Base-by-base conservation (phyloP, 2,888 invertebrate genomes). In the Coenonympha glycerion region DNA sequence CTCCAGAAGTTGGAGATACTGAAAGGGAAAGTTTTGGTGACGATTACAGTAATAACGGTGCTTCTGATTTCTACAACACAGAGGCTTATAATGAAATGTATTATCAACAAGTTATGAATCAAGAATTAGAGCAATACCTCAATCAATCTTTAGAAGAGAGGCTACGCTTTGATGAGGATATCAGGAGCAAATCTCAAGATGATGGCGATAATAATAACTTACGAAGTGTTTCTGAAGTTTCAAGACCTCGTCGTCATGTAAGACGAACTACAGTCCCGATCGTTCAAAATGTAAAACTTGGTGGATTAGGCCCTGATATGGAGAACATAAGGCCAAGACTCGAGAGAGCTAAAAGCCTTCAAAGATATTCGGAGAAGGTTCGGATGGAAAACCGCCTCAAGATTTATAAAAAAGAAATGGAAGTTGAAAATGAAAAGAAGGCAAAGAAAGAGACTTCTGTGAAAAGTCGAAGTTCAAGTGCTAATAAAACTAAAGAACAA, bases 301-400 rank as follows among this genome's bases (percentile, higher is more conserved):
- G 87, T 24, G 87, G 87, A 0, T 60, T 87, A 18, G 87, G 87
- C 2, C 84, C 87, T 11, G 87, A 87, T 51, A 58, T 80, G 50
- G 83, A 85, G 56, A 73, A 71, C 37, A 83, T 86, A 9, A 81
- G 73, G 58, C 87, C 87, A 13, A 73, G 84, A 51, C 57, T 86
- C 31, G 85, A 86, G 60, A 73, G 87, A 69, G 86, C 87, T 39
- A 71, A 81, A 57, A 85, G 87, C 47, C 70, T 87, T 19, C 87
- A 87, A 63, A 75, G 87, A 57, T 87, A 87, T 63, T 87, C 87
- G 1, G 87, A 87, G 64, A 84, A 77, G 56, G 81, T 87, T 0
- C 71, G 87, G 59, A 84, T 83, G 79, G 84, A 82, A 64, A 87
- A 87, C 56, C 69, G 84, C 15, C 62, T 85, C 2, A 79, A 66